A percentile compares a stretch with the other conserved stretches of the same genome.
Evolutionary conservation across 2,888 invertebrate genomes (phyloP).

Genomic region (Notodonta ziczac): DNA sequence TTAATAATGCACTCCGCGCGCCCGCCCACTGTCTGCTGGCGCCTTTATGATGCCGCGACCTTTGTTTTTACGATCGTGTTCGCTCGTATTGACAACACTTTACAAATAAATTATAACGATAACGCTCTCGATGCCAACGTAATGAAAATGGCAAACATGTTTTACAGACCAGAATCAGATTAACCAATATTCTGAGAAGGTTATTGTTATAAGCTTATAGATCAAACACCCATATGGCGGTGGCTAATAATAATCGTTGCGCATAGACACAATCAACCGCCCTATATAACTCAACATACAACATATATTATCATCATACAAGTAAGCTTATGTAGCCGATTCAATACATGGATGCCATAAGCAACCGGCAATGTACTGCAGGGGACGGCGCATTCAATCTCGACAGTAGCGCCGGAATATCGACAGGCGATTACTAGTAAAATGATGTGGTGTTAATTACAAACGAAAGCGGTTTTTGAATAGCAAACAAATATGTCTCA

Average conservation of each 20-base stretch:
- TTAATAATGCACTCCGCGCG: slow-evolving; percentile 30
- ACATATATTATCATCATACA: too few relatives aligned
- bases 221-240: background rate
- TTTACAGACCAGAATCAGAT: background rate
- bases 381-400: slow-evolving; percentile 39
- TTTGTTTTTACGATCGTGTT: slow-evolving; percentile 8
- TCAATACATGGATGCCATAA: background rate
- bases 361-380: slow-evolving; percentile 19
- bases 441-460: slow-evolving; percentile 12
- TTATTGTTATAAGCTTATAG: too few relatives aligned
- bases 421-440: slow-evolving; percentile 35
- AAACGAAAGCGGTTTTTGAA: slow-evolving; percentile 1
- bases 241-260: slow-evolving; percentile 4
- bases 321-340: slow-evolving; percentile 4
- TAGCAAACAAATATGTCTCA: too few relatives aligned
- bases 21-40: slow-evolving; percentile 1
- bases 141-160: background rate
- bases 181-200: too few relatives aligned
- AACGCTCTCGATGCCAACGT: background rate
- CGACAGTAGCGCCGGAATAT: slow-evolving; percentile 32
- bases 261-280: background rate
- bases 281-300: background rate
- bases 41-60: slow-evolving; percentile 2
- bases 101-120: background rate
- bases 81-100: slow-evolving; percentile 1